Base-by-base conservation (phyloP, 2,888 invertebrate genomes). In the Molanna angustata region DNA sequence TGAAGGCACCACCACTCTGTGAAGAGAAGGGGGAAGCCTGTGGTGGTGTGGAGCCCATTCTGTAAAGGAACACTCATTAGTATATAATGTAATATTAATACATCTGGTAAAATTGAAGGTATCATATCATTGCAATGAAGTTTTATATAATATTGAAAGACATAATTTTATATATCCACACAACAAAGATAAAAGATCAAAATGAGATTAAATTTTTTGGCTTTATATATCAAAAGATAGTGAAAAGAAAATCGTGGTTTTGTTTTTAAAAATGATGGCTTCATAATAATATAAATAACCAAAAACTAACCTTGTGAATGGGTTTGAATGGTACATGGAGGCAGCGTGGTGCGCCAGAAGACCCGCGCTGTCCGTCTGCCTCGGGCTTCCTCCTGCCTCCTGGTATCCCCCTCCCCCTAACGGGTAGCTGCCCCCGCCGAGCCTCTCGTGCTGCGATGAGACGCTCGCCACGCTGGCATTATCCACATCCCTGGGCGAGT, bases 281-380 rank as follows among this genome's bases (percentile, higher is more conserved):
- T n/a, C n/a, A n/a, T n/a, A n/a, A n/a, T n/a, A n/a, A n/a, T n/a
- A n/a, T n/a, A n/a, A n/a, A n/a, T n/a, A n/a, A n/a, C n/a, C n/a
- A n/a, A 11, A 7, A 13, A 32, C 42, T 45, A 14, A 54, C 76
- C 76, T 72, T 66, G 70, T 74, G 60, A 68, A 76, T 63, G 73
- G 73, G 64, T 66, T 72, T 60, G 74, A 72, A 37, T 74, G 76
- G 41, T 74, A 76, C 72, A 76, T 73, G 64, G 72, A 49, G 11
- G 57, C 67, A 4, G 59, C 47, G 61, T 71, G 69, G 62, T 75
- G 76, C 59, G 73, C 72, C 57, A 76, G 73, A 57, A 75, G 61
- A 65, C 73, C 73, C 9, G 48, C 51, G n/a, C 50, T 37, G 14
- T 59, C 54, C 4, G 21, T 18, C 46, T 59, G 59, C 27, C 58